Percentiles rank a stretch among this genome's conserved stretches.
Evolutionary conservation across 92 coral and sea anemone genomes (phyloP).

Genomic region (Zoanthus solanderi): DNA sequence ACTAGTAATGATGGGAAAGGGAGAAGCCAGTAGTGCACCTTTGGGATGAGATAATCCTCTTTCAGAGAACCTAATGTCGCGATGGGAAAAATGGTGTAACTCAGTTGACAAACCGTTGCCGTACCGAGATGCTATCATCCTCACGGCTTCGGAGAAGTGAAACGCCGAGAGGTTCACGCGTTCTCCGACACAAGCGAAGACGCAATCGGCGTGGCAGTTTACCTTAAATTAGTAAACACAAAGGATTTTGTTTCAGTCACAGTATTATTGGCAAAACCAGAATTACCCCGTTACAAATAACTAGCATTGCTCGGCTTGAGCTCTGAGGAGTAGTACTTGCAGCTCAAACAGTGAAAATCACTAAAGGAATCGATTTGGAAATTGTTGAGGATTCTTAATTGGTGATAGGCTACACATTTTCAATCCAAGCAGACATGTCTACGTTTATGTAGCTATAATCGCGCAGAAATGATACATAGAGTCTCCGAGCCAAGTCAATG

Average conservation of each 20-base stretch:
- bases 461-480: slow-evolving; percentile 39
- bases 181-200: slow-evolving; percentile 60
- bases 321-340: slow-evolving; percentile 53
- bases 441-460: slow-evolving; percentile 55
- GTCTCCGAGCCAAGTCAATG: slow-evolving; percentile 37
- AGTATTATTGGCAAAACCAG: slow-evolving; percentile 33
- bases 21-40: background rate
- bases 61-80: slow-evolving; percentile 14
- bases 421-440: slow-evolving; percentile 12
- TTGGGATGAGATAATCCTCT: slow-evolving; percentile 64
- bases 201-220: slow-evolving; percentile 44
- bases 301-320: slow-evolving; percentile 55
- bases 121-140: slow-evolving; percentile 46
- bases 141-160: slow-evolving; percentile 17
- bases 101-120: slow-evolving; percentile 21
- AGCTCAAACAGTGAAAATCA: slow-evolving; percentile 22
- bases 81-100: slow-evolving; percentile 43
- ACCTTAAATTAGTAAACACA: slow-evolving; percentile 30
- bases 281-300: slow-evolving; percentile 33
- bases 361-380: slow-evolving; percentile 13
- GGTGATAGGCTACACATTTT: slow-evolving; percentile 29
- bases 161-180: slow-evolving; percentile 44
- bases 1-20: slow-evolving; percentile 38
- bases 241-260: background rate
- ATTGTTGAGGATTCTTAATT: slow-evolving; percentile 12